phyloP scores from a whole-genome alignment of 2,797 vertebrate genomes.

The Acrocephalus scirpaceus region DNA sequence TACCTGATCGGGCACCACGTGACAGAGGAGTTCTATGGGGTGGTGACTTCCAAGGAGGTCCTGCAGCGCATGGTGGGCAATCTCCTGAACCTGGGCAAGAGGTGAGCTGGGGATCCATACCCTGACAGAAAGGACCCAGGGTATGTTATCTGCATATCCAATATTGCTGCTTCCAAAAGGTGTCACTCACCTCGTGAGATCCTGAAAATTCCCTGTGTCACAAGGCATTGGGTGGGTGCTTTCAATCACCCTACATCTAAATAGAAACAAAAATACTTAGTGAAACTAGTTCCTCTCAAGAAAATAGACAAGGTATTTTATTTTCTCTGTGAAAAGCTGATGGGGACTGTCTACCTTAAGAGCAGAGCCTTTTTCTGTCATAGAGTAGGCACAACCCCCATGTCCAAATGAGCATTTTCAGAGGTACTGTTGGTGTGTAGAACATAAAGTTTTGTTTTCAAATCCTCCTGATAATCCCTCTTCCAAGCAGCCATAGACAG shows the following conservation, averaged over 20 bases:
- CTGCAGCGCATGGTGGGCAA: constrained; percentile 98
- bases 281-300: neutral
- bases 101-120: constrained; percentile 65
- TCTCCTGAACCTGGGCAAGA: constrained; percentile 94
- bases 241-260: neutral
- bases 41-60: constrained; percentile 92
- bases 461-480: neutral
- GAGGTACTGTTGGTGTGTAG: neutral
- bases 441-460: neutral
- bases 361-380: neutral
- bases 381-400: neutral
- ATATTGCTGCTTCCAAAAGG: neutral
- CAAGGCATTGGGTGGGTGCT: neutral
- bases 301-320: neutral
- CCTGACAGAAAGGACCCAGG: neutral
- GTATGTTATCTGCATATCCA: rapidly evolving
- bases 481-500: neutral
- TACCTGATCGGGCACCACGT: constrained; percentile 96
- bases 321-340: neutral
- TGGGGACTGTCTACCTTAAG: neutral
- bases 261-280: neutral
- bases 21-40: constrained; percentile 91
- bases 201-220: neutral
- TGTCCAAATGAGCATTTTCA: neutral
- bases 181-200: neutral